Percentiles rank a stretch among this genome's conserved stretches.
These are phyloP conservation scores for Malurus splendens DNA, from an alignment of 2,797 vertebrate genomes.

Conservation along the genomic window DNA sequence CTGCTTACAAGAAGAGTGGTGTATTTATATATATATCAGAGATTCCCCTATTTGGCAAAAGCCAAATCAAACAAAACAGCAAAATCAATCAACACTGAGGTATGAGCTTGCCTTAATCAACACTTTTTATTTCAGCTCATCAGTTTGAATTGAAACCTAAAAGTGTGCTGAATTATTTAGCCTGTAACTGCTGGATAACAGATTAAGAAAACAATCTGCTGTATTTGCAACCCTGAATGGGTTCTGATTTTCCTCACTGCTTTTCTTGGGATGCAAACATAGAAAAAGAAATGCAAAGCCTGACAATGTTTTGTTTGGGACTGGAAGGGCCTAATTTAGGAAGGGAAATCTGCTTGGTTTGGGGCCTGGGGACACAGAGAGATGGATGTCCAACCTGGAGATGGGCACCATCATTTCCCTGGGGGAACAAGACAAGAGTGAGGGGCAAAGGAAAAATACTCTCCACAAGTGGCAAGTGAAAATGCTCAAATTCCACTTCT, in stretches of 20 bases:
- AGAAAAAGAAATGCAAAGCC: neutral
- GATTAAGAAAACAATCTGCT: conserved; percentile 12
- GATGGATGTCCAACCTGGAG: neutral
- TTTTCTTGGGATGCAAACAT: accelerated
- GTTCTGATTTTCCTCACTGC: conserved; percentile 4
- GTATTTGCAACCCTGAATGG: conserved; percentile 32
- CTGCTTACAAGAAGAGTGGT: neutral
- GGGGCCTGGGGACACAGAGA: neutral
- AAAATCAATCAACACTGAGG: neutral
- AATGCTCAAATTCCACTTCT: neutral
- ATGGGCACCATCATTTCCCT: accelerated
- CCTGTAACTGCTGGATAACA: neutral
- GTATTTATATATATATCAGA: neutral
- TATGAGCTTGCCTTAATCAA: conserved; percentile 30
- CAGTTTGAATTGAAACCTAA: neutral
- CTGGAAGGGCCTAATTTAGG: neutral
- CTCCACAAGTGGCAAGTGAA: neutral
- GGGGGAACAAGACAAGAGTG: neutral
- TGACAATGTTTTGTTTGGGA: neutral
- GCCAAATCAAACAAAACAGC: neutral
- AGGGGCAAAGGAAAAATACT: neutral
- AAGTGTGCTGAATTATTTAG: conserved; percentile 25
- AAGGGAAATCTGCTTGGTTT: neutral
- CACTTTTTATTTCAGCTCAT: conserved; percentile 35
- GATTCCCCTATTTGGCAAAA: neutral